These are phyloP conservation scores for Allygus modestus DNA, from an alignment of 2,888 invertebrate species.

Conservation along the genomic window DNA sequence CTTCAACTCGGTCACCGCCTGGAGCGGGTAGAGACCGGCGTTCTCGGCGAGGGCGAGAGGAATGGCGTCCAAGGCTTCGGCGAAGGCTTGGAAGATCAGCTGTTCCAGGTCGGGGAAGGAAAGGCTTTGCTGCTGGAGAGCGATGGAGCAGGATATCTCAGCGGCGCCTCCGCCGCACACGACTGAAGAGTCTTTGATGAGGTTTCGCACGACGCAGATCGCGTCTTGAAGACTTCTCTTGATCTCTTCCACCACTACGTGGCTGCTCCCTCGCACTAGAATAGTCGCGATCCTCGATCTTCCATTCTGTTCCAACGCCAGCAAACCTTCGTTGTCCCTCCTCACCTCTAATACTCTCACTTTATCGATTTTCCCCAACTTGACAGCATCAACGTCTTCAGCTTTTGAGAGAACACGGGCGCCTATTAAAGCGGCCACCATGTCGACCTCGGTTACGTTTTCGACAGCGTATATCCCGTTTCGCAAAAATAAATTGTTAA, in stretches of 20 bases:
- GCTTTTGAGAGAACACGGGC: not conserved
- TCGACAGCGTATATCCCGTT: slow-evolving; percentile 17
- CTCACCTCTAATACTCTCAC: slow-evolving; percentile 7
- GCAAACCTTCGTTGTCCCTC: not conserved
- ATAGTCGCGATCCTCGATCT: slow-evolving; percentile 23
- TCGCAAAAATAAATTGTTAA: slow-evolving; percentile 13
- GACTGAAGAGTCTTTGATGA: not conserved
- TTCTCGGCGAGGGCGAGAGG: slow-evolving; percentile 33
- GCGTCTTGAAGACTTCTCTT: slow-evolving; percentile 43
- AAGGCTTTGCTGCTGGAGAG: not conserved
- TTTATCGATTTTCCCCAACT: not conserved
- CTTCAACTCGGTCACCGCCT: slow-evolving; percentile 23
- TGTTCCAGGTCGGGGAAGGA: slow-evolving; percentile 15
- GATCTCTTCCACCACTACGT: slow-evolving; percentile 20
- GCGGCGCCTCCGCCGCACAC: slow-evolving; percentile 46
- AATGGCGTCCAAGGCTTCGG: slow-evolving; percentile 32
- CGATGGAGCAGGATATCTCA: slow-evolving; percentile 36
- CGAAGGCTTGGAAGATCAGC: slow-evolving; percentile 41
- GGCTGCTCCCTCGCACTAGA: slow-evolving; percentile 5
- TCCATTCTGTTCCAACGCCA: not conserved
- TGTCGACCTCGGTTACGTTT: slow-evolving; percentile 1
- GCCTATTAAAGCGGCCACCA: slow-evolving; percentile 1
- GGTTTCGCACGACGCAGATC: slow-evolving; percentile 41
- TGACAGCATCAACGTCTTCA: not conserved
- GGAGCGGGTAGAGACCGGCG: slow-evolving; percentile 37